Evolutionary conservation across 2,888 invertebrate genomes (phyloP).

Genomic region (Trichopoda pennipes): DNA sequence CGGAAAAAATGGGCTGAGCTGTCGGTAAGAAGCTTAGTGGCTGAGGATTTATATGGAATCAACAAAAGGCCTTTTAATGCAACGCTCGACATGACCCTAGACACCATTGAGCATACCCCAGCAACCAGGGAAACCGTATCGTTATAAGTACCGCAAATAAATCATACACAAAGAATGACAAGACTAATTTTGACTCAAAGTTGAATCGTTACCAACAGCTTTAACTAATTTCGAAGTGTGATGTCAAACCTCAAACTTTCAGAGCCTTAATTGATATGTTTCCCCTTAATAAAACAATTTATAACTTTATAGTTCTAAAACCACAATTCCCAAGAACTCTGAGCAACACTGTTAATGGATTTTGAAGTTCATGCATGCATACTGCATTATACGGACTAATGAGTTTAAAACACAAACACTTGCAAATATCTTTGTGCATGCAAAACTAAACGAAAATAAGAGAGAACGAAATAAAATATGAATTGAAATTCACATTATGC

Average conservation of each 20-base stretch:
- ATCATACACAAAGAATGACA: too few relatives aligned
- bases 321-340: constrained; percentile 22
- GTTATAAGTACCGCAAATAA: too few relatives aligned
- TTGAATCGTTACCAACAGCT: too few relatives aligned
- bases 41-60: too few relatives aligned
- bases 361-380: constrained; percentile 16
- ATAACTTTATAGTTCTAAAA: background rate
- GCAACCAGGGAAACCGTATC: too few relatives aligned
- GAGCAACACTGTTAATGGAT: constrained; percentile 5
- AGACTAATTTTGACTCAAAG: too few relatives aligned
- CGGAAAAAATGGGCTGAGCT: too few relatives aligned
- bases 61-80: too few relatives aligned
- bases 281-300: background rate
- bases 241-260: background rate
- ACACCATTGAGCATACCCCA: too few relatives aligned
- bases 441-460: background rate
- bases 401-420: constrained; percentile 9
- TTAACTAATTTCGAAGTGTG: background rate
- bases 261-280: background rate
- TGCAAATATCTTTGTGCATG: background rate
- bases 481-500: constrained; percentile 40
- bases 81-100: too few relatives aligned
- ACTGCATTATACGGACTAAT: constrained; percentile 37
- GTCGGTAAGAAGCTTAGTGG: too few relatives aligned
- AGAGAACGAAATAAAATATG: background rate